Conservation (phyloP, 2,888 invertebrate species). For the Digitonthophagus gazella region DNA sequence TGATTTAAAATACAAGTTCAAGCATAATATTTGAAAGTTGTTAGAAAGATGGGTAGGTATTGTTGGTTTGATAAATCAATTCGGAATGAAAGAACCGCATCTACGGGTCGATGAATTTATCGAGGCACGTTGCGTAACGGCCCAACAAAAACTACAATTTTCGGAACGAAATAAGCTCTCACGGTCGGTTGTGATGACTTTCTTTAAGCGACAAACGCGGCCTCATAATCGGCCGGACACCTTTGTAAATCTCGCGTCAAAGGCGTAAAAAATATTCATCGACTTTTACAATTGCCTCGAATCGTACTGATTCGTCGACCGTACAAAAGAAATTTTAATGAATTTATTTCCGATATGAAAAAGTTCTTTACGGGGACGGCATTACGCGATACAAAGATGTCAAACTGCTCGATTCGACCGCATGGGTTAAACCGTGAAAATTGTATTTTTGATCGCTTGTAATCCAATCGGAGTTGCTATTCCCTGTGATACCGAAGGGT, state of each 20-base stretch:
- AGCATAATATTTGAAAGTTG: too few relatives aligned
- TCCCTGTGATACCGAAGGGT: neutral
- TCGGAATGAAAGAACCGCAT: neutral
- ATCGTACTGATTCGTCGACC: neutral
- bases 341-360: neutral
- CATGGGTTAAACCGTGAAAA: neutral
- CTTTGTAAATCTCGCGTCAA: neutral
- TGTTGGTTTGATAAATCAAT: neutral
- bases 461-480: neutral
- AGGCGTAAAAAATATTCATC: neutral
- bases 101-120: neutral
- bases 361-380: neutral
- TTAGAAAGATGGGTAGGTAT: neutral
- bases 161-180: neutral
- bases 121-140: neutral
- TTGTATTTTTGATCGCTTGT: neutral
- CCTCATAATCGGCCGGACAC: neutral
- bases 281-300: neutral
- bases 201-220: neutral
- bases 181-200: neutral
- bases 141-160: neutral
- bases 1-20: too few relatives aligned
- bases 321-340: neutral
- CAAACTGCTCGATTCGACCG: neutral
- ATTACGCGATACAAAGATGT: neutral